These are phyloP conservation scores for Brachyhypopomus gauderio DNA, from an alignment of 2,113 vertebrate genomes.

Conservation along the genomic window DNA sequence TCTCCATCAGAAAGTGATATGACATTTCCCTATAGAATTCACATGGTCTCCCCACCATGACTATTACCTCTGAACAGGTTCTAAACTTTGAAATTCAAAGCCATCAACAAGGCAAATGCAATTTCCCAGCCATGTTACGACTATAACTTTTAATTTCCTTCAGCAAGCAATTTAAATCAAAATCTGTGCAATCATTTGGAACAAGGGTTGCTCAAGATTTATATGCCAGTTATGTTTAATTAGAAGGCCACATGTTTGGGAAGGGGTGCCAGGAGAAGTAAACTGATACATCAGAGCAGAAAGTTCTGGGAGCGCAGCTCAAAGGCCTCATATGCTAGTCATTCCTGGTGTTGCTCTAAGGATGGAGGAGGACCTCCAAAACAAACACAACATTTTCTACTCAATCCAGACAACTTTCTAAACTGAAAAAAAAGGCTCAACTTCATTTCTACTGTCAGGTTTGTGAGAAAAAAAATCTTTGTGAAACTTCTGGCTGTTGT, in stretches of 20 bases:
- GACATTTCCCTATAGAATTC: too few relatives aligned
- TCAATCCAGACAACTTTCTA: constrained; percentile 2
- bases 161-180: not conserved
- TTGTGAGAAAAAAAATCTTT: not conserved
- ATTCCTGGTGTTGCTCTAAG: not conserved
- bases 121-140: not conserved
- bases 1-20: too few relatives aligned
- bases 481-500: not conserved
- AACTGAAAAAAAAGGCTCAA: not conserved
- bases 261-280: constrained; percentile 23
- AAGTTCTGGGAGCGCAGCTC: not conserved
- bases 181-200: not conserved
- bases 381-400: constrained; percentile 14
- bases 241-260: constrained; percentile 14
- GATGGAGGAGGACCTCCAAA: not conserved
- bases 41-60: too few relatives aligned
- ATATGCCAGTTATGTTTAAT: not conserved
- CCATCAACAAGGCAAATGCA: not conserved
- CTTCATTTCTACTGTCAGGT: not conserved
- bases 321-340: constrained; percentile 7
- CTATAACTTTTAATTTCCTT: not conserved
- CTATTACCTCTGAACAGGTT: not conserved
- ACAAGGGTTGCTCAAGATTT: constrained; percentile 3
- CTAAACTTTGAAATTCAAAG: not conserved
- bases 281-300: not conserved